Percentiles rank a stretch among this genome's conserved stretches.
Evolutionary conservation across 2,797 vertebrate species (phyloP).

Genomic region (Gadopsis bispinosus): DNA sequence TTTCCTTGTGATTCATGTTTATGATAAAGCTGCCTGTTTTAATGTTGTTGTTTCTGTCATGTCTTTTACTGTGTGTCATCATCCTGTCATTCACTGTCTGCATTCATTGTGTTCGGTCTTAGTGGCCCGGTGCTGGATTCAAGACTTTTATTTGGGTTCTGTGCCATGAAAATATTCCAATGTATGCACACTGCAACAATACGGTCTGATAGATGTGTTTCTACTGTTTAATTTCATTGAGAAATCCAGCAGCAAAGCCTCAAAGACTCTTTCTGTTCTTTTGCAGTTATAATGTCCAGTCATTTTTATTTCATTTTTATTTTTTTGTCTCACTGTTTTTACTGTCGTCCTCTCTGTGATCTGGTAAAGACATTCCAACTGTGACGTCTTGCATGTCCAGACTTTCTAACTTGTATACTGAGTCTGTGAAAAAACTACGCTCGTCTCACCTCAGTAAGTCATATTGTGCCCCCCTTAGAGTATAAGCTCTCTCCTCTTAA

Average conservation of each 20-base stretch:
- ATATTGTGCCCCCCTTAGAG: constrained; percentile 65
- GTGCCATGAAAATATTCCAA: constrained; percentile 3
- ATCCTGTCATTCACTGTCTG: constrained; percentile 42
- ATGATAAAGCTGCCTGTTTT: constrained; percentile 27
- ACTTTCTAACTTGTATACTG: constrained; percentile 93
- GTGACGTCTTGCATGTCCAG: constrained; percentile 93
- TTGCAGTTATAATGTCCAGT: constrained; percentile 55
- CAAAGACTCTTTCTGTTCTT: constrained; percentile 48
- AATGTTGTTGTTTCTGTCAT: constrained; percentile 32
- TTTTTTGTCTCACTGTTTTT: constrained; percentile 80
- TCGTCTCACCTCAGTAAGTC: constrained; percentile 94
- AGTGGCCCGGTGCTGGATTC: constrained; percentile 47
- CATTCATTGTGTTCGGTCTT: constrained; percentile 58
- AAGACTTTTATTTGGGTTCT: constrained; percentile 3
- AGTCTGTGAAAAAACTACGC: constrained; percentile 94
- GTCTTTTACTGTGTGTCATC: constrained; percentile 42
- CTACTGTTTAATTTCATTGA: neutral
- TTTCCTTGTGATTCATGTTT: constrained; percentile 28
- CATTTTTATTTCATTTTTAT: constrained; percentile 9
- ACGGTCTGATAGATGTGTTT: neutral
- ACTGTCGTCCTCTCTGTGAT: constrained; percentile 87
- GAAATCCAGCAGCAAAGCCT: constrained; percentile 50
- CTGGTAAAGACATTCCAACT: constrained; percentile 90
- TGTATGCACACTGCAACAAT: neutral
- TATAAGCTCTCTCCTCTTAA: constrained; percentile 35